Evolutionary conservation across 2,113 vertebrate species (phyloP).

Genomic region (Phylloscopus trochiloides): DNA sequence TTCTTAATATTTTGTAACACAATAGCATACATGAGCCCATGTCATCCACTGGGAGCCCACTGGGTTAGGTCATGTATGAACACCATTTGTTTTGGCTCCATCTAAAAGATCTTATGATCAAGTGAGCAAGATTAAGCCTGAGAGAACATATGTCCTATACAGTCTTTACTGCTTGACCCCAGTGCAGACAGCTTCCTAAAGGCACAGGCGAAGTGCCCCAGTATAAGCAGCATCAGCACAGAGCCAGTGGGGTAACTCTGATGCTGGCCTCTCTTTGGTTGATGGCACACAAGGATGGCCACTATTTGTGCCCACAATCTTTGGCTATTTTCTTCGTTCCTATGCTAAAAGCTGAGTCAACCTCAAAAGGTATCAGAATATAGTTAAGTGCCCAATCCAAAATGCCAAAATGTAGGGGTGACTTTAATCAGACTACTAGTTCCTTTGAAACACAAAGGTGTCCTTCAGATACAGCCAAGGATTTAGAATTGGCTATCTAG

Average conservation of each 20-base stretch:
- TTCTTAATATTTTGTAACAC: neutral
- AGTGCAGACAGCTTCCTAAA: neutral
- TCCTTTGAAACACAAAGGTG: neutral
- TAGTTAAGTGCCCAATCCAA: neutral
- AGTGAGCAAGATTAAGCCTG: neutral
- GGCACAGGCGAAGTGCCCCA: accelerated
- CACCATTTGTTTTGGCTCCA: neutral
- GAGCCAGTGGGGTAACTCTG: neutral
- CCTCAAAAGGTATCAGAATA: neutral
- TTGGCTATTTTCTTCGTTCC: neutral
- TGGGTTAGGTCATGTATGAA: neutral
- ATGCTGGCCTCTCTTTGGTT: neutral
- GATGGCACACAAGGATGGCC: neutral
- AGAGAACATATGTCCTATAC: neutral
- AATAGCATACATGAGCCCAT: neutral
- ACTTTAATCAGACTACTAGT: neutral
- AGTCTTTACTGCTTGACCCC: neutral
- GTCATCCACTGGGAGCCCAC: neutral
- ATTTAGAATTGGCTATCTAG: neutral
- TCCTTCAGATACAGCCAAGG: neutral
- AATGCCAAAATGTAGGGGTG: accelerated
- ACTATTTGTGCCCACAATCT: neutral
- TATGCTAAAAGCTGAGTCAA: neutral
- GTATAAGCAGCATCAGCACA: neutral
- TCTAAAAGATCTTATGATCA: neutral